phyloP scores from a whole-genome alignment of 2,888 invertebrate species.

The Amitus sp. region DNA sequence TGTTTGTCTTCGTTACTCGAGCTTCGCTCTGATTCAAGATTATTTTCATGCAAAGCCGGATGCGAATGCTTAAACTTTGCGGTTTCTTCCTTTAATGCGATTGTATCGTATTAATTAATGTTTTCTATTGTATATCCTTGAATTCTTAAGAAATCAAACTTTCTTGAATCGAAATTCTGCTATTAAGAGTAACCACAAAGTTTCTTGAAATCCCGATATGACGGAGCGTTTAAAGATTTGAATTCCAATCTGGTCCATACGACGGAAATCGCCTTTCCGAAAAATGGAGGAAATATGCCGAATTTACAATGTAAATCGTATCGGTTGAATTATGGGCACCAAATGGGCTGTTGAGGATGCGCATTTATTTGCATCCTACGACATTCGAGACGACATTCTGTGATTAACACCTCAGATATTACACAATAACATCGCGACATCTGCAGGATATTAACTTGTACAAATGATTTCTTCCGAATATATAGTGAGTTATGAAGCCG shows the following conservation, averaged over 20 bases:
- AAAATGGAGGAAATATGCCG: conserved; percentile 2
- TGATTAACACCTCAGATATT: conserved; percentile 57
- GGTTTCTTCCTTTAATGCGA: too few species aligned
- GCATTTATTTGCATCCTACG: conserved; percentile 10
- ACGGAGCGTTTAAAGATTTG: not conserved
- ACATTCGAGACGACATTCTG: conserved; percentile 14
- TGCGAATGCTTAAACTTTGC: too few species aligned
- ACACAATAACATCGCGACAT: conserved; percentile 47
- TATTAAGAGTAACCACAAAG: too few species aligned
- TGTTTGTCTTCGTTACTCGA: conserved; percentile 45
- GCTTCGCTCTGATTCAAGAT: conserved; percentile 29
- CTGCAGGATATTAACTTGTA: conserved; percentile 50
- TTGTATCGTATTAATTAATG: not conserved
- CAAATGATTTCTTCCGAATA: conserved; percentile 40
- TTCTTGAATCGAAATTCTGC: too few species aligned
- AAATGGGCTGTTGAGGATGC: conserved; percentile 13
- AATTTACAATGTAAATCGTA: conserved; percentile 19
- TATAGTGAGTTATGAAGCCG: too few species aligned
- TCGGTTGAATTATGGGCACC: conserved; percentile 11
- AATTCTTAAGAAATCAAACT: too few species aligned
- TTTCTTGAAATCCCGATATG: too few species aligned
- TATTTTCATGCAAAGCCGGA: conserved; percentile 24
- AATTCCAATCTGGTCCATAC: not conserved
- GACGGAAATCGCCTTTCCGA: conserved; percentile 1
- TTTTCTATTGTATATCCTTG: too few species aligned